Percentiles rank a stretch among this genome's conserved stretches.
Evolutionary conservation across 1,140 invertebrate species (phyloP).

Genomic region (Arctopsyche grandis): DNA sequence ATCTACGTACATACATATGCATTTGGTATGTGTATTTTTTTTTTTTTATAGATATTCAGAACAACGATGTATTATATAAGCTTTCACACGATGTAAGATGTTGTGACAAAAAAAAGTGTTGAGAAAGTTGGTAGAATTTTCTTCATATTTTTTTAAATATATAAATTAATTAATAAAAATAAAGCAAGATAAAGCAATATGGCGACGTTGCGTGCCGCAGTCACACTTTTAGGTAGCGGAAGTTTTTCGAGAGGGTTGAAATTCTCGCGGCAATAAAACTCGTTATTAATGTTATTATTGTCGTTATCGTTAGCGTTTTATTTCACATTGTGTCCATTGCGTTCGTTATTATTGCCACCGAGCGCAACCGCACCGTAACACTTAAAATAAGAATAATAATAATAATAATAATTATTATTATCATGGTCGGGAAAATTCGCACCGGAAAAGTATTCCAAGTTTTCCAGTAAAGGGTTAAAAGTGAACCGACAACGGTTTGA

Average conservation of each 20-base stretch:
- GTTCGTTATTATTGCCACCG: not conserved
- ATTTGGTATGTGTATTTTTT: too few relatives aligned
- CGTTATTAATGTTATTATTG: conserved; percentile 25
- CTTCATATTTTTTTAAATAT: too few relatives aligned
- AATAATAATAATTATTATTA: not conserved
- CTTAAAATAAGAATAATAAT: not conserved
- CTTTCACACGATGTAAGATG: too few relatives aligned
- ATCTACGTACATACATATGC: too few relatives aligned
- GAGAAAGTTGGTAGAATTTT: too few relatives aligned
- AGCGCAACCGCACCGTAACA: not conserved
- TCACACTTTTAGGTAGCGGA: not conserved
- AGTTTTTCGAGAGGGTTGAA: conserved; percentile 2
- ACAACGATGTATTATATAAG: too few relatives aligned
- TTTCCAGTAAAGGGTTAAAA: not conserved
- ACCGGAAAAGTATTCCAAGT: not conserved
- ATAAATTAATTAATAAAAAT: too few relatives aligned
- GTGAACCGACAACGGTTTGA: not conserved
- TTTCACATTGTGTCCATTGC: conserved; percentile 13
- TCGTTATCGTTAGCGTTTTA: conserved; percentile 29
- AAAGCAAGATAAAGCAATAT: not conserved
- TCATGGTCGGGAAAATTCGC: not conserved
- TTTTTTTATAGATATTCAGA: too few relatives aligned
- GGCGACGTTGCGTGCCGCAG: not conserved
- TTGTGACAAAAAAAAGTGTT: too few relatives aligned
- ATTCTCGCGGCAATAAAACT: conserved; percentile 22